Evolutionary conservation across 2,113 vertebrate species (phyloP), one percentile per base, ranked within the genome.

Genomic region (Acinonyx jubatus): DNA sequence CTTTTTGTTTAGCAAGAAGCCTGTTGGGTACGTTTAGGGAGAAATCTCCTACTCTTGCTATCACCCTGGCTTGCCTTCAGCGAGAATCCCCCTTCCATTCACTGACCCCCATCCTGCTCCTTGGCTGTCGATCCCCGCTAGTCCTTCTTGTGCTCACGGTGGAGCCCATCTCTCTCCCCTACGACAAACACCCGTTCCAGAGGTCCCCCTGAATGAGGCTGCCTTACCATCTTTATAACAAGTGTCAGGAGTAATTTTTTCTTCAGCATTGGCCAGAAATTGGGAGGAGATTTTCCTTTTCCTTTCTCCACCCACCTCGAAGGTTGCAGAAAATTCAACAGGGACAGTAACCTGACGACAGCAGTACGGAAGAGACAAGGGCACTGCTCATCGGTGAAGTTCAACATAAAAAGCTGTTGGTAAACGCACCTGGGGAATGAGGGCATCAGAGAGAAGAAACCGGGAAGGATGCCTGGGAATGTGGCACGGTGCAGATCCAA

Each of bases 261-360:
- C 38, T 33, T 50, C 4, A 33, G 69, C 33, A 16, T 29, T 4
- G 4, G 63, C 69, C 38, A 29, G 0, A 38, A 38, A 38, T 38
- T 38, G 1, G 50, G 81, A 15, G 38, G 68, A 33, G 69, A 52
- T 19, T 1, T 48, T 82, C 81, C 45, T 84, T 90, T n/a, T 52
- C 21, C 36, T 61, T 55, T 76, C 74, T 76, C 71, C 0, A 1
- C 76, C 66, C 0, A 1, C 38, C 15, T 91, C 27, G 61, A 87
- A 97, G n/a, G 15, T 6, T 25, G 23, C 86, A 48, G 71, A 80
- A 84, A 63, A 89, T 71, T 85, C 19, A 74, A 94, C 45, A 93
- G 41, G 48, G 85, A 73, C 25, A 85, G 92, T 85, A 84, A 55
- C 6, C 80, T 31, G 31, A 63, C 0, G 12, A 81, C 48, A 63